These are phyloP conservation scores for Catharus bicknelli DNA, from an alignment of 2,113 vertebrate genomes.

Conservation along the genomic window DNA sequence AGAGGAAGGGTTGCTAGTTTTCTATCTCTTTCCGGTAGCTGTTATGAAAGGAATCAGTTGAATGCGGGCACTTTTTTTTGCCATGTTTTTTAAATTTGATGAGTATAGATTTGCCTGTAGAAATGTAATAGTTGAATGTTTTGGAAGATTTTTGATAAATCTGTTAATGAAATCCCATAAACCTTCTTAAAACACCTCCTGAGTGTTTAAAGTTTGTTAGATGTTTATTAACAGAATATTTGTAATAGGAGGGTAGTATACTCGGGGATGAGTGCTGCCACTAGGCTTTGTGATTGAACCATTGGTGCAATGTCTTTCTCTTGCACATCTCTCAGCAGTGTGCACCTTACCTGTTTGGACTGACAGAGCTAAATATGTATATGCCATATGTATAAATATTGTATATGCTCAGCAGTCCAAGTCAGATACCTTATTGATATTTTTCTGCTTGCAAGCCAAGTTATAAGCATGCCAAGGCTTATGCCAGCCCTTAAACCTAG, in stretches of 20 bases:
- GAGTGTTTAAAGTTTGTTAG: not conserved
- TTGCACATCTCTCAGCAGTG: not conserved
- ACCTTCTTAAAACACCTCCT: not conserved
- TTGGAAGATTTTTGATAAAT: not conserved
- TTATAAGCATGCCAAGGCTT: not conserved
- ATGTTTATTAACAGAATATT: not conserved
- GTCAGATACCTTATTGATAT: accelerated
- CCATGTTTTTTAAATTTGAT: not conserved
- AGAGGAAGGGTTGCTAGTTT: constrained; percentile 8
- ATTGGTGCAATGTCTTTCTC: not conserved
- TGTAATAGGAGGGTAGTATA: not conserved
- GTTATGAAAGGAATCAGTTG: constrained; percentile 3
- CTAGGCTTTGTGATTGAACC: not conserved
- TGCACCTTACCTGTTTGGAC: not conserved
- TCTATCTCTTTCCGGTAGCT: constrained; percentile 2
- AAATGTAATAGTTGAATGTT: not conserved
- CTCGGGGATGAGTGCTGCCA: not conserved
- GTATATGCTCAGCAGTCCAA: too few relatives aligned
- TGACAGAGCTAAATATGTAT: not conserved
- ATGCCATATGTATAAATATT: too few relatives aligned
- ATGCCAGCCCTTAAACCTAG: not conserved
- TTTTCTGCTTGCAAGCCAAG: not conserved
- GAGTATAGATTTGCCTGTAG: not conserved
- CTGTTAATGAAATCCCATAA: not conserved
- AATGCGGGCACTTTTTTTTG: not conserved